Evolutionary conservation across 2,797 vertebrate species (phyloP), one percentile per base, ranked within the genome.

Genomic region (Eutrigla gurnardus): DNA sequence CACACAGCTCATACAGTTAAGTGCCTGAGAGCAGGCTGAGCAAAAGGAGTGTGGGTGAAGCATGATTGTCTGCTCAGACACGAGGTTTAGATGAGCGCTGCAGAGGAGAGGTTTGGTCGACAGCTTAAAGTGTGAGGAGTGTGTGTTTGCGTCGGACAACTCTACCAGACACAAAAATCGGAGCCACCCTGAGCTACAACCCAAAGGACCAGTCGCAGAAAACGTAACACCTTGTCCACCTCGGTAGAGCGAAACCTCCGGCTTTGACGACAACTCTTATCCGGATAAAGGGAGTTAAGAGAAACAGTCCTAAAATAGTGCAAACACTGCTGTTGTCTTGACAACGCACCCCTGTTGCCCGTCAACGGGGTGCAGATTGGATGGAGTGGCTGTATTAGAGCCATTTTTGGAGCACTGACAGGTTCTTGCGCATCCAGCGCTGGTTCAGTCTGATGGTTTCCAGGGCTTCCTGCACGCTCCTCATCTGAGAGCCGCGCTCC

Each of bases 381-480:
- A 71, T 75, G 55, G 78, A 66, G 63, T 11, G 54, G 9, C 52
- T 32, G 42, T 53, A 14, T 88, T 93, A 95, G 57, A 97, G 93
- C 87, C 91, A 92, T 2, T 60, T 18, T 1, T 35, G 65, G 55
- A 99, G 92, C 0, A 78, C 77, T 37, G 91, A 53, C 11, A 97
- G 87, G 83, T 97, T 98, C 32, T 71, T 93, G 10, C 96, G 91
- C 93, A 98, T 94, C 97, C 97, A 99, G 63, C 91, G 94, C 81
- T 95, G 94, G 91, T 99, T 99, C 73, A 97, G 67, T 50, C 94
- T 94, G 90, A 99, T 99, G 85, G 93, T 96, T 82, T 98, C 96
- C 58, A 96, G 82, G 40, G 97, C 97, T 68, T 97, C 96, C 86
- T 94, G 95, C 39, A 97, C 95, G 33, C 93, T 96, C 45, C 88